phyloP scores from a whole-genome alignment of 1,140 invertebrate species.

The Cheumatopsyche charites region DNA sequence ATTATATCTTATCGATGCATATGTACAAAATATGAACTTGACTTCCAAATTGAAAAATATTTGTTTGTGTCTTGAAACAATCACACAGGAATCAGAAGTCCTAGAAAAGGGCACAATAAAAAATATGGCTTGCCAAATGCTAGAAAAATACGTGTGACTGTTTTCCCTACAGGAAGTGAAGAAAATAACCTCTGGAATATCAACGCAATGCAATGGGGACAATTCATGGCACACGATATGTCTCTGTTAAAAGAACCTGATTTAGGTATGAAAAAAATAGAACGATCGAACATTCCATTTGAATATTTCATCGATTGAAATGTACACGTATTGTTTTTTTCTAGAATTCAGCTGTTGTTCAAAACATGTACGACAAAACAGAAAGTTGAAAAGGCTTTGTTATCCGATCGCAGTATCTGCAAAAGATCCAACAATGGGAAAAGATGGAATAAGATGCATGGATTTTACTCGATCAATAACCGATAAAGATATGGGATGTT shows the following conservation, averaged over 20 bases:
- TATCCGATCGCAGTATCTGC: constrained; percentile 39
- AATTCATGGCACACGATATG: constrained; percentile 66
- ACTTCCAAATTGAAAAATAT: too few relatives aligned
- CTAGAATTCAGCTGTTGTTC: constrained; percentile 33
- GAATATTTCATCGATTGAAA: too few relatives aligned
- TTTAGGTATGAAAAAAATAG: background rate
- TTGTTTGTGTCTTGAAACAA: too few relatives aligned
- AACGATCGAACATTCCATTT: too few relatives aligned
- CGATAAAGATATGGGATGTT: constrained; percentile 61
- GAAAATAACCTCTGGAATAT: constrained; percentile 13
- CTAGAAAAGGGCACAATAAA: constrained; percentile 10
- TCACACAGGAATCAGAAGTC: background rate
- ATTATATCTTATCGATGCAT: too few relatives aligned
- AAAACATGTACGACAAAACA: constrained; percentile 1
- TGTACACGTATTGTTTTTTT: too few relatives aligned
- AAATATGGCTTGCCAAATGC: constrained; percentile 33
- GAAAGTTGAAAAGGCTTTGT: constrained; percentile 23
- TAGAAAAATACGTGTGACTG: constrained; percentile 29
- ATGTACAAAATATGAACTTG: too few relatives aligned
- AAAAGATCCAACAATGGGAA: constrained; percentile 30
- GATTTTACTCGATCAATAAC: constrained; percentile 54
- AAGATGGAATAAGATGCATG: constrained; percentile 47
- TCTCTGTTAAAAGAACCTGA: constrained; percentile 49
- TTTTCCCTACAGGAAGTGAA: background rate
- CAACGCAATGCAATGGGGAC: constrained; percentile 60